A percentile compares a stretch with the other conserved stretches of the same genome.
phyloP scores from a whole-genome alignment of 1,140 invertebrate species.

The Alviniconcha marisindica region DNA sequence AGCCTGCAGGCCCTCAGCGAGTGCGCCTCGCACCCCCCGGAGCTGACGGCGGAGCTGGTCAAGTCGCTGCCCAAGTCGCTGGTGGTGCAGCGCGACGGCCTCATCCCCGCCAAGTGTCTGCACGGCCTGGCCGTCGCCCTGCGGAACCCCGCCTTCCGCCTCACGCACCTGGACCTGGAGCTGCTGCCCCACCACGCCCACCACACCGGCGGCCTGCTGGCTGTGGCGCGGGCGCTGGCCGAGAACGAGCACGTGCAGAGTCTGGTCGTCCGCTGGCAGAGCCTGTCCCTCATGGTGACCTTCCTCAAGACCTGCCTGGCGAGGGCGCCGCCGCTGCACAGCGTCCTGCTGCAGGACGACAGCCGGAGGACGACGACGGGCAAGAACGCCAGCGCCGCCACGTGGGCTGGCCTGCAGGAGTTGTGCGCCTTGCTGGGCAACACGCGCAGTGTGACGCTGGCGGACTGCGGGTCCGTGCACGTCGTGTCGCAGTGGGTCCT shows the following conservation, averaged over 20 bases:
- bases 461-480: constrained; percentile 45
- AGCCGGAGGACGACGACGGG: background rate
- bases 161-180: constrained; percentile 56
- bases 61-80: constrained; percentile 18
- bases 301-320: constrained; percentile 51
- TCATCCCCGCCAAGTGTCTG: constrained; percentile 47
- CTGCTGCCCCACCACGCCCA: constrained; percentile 50
- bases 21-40: constrained; percentile 43
- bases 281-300: constrained; percentile 53
- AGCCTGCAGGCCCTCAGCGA: constrained; percentile 59
- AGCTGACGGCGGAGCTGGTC: background rate
- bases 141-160: constrained; percentile 31
- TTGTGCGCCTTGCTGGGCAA: constrained; percentile 56
- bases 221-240: constrained; percentile 46
- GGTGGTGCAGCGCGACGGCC: constrained; percentile 52
- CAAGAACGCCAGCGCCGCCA: constrained; percentile 26
- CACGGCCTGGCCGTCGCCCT: constrained; percentile 51
- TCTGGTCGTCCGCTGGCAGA: constrained; percentile 57
- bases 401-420: constrained; percentile 60
- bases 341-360: constrained; percentile 45
- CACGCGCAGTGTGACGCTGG: constrained; percentile 50
- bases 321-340: constrained; percentile 41
- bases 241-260: constrained; percentile 41
- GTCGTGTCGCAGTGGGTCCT: constrained; percentile 62
- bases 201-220: constrained; percentile 44